Conservation (phyloP, 2,888 invertebrate species). For the Pachydiplax longipennis region DNA sequence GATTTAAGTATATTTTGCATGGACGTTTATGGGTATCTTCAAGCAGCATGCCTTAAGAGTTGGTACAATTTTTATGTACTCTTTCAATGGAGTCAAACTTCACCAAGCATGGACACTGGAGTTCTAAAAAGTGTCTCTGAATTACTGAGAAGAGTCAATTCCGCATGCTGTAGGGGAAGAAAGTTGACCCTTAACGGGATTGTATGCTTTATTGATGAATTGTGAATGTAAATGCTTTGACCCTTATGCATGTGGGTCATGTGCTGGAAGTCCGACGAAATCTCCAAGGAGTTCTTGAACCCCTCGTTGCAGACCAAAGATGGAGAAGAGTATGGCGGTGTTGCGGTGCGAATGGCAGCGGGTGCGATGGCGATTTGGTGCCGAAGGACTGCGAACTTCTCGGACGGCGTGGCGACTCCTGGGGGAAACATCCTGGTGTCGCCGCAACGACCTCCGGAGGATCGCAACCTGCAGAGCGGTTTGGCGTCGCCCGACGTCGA, state of each 20-base stretch:
- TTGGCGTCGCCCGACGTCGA: not conserved
- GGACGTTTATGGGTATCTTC: not conserved
- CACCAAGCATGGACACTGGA: not conserved
- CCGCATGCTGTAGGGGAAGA: not conserved
- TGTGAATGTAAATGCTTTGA: not conserved
- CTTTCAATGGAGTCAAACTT: not conserved
- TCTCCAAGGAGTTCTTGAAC: constrained; percentile 22
- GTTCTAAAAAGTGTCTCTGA: not conserved
- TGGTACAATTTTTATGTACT: not conserved
- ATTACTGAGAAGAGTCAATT: not conserved
- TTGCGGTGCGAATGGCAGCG: not conserved
- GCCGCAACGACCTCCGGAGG: not conserved
- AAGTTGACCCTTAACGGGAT: not conserved
- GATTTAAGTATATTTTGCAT: not conserved
- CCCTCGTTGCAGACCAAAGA: constrained; percentile 41
- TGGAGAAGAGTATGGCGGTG: constrained; percentile 2
- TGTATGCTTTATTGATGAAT: not conserved
- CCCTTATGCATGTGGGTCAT: not conserved
- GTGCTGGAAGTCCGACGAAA: not conserved
- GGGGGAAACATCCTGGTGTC: not conserved
- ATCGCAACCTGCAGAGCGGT: not conserved
- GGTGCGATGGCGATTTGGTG: not conserved
- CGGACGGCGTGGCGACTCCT: not conserved
- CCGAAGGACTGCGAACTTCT: not conserved
- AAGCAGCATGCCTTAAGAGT: not conserved